Evolutionary conservation across 2,888 invertebrate genomes (phyloP).

Genomic region (Chymomyza procnemis): DNA sequence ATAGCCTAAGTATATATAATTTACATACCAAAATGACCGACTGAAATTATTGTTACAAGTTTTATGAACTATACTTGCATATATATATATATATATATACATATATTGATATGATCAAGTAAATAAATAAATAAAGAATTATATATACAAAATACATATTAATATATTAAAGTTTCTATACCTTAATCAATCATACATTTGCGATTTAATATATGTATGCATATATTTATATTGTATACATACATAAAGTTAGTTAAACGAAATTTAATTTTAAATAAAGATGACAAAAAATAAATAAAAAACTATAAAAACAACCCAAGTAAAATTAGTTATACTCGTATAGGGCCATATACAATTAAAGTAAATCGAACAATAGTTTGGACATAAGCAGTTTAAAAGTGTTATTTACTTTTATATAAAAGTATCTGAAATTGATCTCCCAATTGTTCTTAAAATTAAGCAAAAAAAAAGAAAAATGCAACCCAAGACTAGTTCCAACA

Average conservation of each 20-base stretch:
- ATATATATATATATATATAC: conserved; percentile 42
- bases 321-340: conserved; percentile 35
- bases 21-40: conserved; percentile 74
- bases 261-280: conserved; percentile 46
- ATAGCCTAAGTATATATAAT: conserved; percentile 65
- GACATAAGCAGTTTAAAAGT: conserved; percentile 33
- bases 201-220: conserved; percentile 57
- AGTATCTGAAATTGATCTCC: conserved; percentile 24
- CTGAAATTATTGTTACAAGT: conserved; percentile 77
- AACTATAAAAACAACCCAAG: conserved; percentile 3
- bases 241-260: conserved; percentile 53
- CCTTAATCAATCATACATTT: conserved; percentile 65
- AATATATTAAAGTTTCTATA: conserved; percentile 60
- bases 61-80: conserved; percentile 72
- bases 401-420: conserved; percentile 59
- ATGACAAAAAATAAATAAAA: too few species aligned
- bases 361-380: conserved; percentile 54
- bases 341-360: conserved; percentile 56
- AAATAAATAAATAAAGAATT: conserved; percentile 50
- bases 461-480: conserved; percentile 27
- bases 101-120: conserved; percentile 73
- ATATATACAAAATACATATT: conserved; percentile 61
- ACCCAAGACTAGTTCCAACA: conserved; percentile 49
- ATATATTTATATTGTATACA: conserved; percentile 46
- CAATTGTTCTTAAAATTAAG: conserved; percentile 17